Base-by-base conservation (phyloP, 2,113 vertebrate genomes). In the Ptychochromis oligacanthus region DNA sequence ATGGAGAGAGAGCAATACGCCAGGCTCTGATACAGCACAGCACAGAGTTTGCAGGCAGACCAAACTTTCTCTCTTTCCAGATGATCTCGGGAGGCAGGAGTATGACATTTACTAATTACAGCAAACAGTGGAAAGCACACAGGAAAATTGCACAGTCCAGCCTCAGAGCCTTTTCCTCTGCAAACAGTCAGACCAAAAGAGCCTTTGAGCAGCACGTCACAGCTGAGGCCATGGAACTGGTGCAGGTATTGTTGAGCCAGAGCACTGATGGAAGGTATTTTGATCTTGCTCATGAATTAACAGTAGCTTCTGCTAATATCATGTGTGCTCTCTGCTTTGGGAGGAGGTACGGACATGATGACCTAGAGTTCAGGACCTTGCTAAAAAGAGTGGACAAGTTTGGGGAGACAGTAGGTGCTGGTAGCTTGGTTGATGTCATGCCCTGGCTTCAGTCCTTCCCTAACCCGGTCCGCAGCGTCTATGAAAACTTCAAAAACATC, bases 391-490 rank as follows among this genome's bases (percentile, higher is more conserved):
- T 96, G 40, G 76, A 96, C 18, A 95, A 93, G 87, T 97, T 97
- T 67, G 97, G 97, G 9, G 95, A 97, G 92, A 96, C 97, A 0
- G 95, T 97, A 8, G 96, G 96, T 0, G 96, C 97, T 2, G 97
- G 97, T 3, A 97, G 97, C 83, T 24, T 97, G 82, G 96, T 97
- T 49, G 97, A 97, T 14, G 95, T 96, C 76, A 95, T 97, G 96
- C 97, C 97, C 54, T 97, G 97, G 97, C 96, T 97, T 10, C 96
- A 96, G 89, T 87, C 72, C 72, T 97, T 97, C 87, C 97, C 97
- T 2, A 97, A 97, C 89, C 97, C 97, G 0, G 96, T 97, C 20
- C 94, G 97, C 36, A 94, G 94, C 2, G 52, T 96, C 82, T 97
- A 96, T 79, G 92, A 93, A 3, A 96, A 96, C 92, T 97, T 97